phyloP scores from a whole-genome alignment of 1,140 invertebrate species.

The Trichogramma pretiosum region DNA sequence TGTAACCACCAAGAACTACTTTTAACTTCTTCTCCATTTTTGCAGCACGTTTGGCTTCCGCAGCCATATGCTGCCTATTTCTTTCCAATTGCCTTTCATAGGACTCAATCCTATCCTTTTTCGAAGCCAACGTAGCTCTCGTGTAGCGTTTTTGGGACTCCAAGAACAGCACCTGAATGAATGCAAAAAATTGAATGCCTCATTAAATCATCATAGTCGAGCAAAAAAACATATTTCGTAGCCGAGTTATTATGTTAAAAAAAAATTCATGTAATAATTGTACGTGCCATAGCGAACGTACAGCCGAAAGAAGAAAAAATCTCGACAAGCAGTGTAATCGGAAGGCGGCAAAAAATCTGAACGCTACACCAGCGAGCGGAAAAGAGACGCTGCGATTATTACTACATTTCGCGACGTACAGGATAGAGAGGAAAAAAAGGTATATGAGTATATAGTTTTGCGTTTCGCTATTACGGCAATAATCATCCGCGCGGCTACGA shows the following conservation, averaged over 20 bases:
- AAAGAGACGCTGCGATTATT: no score
- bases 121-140: conserved; percentile 85
- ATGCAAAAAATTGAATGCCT: not conserved
- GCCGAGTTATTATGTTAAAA: not conserved
- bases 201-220: not conserved
- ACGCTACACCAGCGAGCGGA: no score
- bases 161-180: conserved; percentile 68
- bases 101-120: conserved; percentile 91
- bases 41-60: conserved; percentile 88
- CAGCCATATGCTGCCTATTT: conserved; percentile 89
- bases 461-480: no score
- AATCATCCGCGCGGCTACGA: no score
- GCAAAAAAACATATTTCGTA: conserved; percentile 2
- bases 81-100: conserved; percentile 85
- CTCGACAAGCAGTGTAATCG: no score
- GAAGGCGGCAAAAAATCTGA: no score
- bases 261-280: not conserved
- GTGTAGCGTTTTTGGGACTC: conserved; percentile 87
- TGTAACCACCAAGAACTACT: conserved; percentile 86
- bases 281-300: no score
- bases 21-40: conserved; percentile 98
- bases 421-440: no score
- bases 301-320: no score
- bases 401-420: no score
- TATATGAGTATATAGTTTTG: no score